phyloP scores from a whole-genome alignment of 2,113 vertebrate species.

The Caretta caretta region DNA sequence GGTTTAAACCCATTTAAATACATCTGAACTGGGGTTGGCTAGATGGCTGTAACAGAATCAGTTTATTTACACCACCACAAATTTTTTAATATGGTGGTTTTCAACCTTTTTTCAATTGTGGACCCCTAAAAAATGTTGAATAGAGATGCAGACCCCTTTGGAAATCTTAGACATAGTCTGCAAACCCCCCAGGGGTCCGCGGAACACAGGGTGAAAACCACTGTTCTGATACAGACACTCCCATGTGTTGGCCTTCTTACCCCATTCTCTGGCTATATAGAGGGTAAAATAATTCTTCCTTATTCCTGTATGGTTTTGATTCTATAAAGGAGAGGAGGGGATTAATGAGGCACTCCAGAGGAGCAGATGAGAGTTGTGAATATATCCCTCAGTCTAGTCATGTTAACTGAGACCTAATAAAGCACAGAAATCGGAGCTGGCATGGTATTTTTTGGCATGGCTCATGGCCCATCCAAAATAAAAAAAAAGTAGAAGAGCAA shows the following conservation, averaged over 20 bases:
- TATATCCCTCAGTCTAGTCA: conserved; percentile 57
- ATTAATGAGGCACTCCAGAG: conserved; percentile 61
- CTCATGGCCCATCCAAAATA: not conserved
- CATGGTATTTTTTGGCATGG: conserved; percentile 44
- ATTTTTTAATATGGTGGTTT: not conserved
- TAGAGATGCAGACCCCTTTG: not conserved
- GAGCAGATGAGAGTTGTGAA: conserved; percentile 64
- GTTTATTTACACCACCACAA: not conserved
- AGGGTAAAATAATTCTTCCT: conserved; percentile 19
- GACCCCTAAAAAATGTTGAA: not conserved
- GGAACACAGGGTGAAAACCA: not conserved
- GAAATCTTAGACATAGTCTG: not conserved
- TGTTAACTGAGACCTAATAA: conserved; percentile 48
- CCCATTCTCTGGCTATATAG: not conserved
- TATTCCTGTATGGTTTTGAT: not conserved
- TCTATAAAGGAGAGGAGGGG: conserved; percentile 42
- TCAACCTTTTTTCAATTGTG: not conserved
- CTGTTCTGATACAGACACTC: conserved; percentile 39
- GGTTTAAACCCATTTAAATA: not conserved
- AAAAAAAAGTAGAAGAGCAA: not conserved
- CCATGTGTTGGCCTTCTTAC: not conserved
- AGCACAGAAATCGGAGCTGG: conserved; percentile 41
- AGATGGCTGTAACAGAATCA: not conserved
- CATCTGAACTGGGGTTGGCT: not conserved
- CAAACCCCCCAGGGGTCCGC: not conserved